Evolutionary conservation across 2,113 vertebrate genomes (phyloP).

Genomic region (Cololabis saira): DNA sequence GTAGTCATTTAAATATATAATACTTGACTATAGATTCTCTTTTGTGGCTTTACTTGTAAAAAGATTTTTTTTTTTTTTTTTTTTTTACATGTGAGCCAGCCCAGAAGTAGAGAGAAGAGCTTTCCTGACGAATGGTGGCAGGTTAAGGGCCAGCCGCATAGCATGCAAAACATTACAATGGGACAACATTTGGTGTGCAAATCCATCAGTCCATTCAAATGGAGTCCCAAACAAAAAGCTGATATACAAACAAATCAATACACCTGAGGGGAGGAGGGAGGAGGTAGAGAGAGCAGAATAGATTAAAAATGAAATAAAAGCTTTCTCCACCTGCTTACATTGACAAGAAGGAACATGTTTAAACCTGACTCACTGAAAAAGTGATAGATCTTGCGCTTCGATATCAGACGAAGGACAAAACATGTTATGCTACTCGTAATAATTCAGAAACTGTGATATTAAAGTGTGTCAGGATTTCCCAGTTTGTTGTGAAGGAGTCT

Average conservation of each 20-base stretch:
- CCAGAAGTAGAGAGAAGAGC: constrained; percentile 40
- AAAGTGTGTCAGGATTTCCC: constrained; percentile 14
- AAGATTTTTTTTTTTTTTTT: constrained; percentile 1
- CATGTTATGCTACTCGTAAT: not conserved
- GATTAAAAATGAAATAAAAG: constrained; percentile 1
- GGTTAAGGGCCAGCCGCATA: constrained; percentile 54
- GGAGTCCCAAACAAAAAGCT: constrained; percentile 55
- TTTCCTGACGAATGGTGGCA: constrained; percentile 62
- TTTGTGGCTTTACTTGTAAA: constrained; percentile 38
- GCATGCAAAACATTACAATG: constrained; percentile 80
- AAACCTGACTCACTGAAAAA: not conserved
- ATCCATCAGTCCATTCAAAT: constrained; percentile 79
- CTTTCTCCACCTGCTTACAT: constrained; percentile 1
- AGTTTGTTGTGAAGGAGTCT: not conserved
- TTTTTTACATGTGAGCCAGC: constrained; percentile 45
- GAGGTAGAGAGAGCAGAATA: not conserved
- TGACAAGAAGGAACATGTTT: not conserved
- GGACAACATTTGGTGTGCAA: constrained; percentile 83
- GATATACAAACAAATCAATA: constrained; percentile 68
- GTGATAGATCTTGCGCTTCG: constrained; percentile 4
- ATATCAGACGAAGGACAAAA: constrained; percentile 7
- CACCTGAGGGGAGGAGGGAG: not conserved
- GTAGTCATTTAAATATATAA: not conserved
- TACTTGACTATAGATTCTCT: constrained; percentile 15
- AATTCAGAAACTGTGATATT: constrained; percentile 12